phyloP scores from a whole-genome alignment of 2,113 vertebrate species.

The Mungos mungo region DNA sequence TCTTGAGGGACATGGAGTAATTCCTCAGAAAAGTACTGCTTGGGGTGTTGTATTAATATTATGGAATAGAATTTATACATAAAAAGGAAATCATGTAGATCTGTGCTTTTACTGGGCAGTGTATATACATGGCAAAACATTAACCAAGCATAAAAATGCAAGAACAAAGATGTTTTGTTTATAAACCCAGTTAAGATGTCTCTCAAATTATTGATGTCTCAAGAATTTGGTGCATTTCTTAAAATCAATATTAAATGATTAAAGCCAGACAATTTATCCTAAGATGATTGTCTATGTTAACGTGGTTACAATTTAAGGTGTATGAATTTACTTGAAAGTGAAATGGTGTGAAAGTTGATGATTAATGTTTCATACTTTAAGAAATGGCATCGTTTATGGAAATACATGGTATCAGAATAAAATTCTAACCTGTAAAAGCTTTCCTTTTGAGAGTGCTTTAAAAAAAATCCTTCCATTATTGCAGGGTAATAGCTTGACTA shows the following conservation, averaged over 20 bases:
- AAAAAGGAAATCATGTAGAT: not conserved
- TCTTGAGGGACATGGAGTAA: constrained; percentile 6
- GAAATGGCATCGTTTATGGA: constrained; percentile 40
- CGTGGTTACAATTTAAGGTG: constrained; percentile 7
- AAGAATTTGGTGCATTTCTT: constrained; percentile 6
- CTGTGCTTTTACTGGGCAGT: not conserved
- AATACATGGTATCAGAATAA: constrained; percentile 38
- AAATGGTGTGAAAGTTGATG: not conserved
- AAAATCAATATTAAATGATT: constrained; percentile 37
- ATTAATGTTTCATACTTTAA: constrained; percentile 22
- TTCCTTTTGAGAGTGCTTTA: constrained; percentile 46
- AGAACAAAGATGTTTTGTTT: not conserved
- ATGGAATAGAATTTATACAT: not conserved
- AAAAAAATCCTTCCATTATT: constrained; percentile 38
- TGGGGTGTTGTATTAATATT: not conserved
- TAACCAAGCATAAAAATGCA: not conserved
- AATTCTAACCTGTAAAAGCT: constrained; percentile 44
- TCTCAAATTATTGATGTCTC: not conserved
- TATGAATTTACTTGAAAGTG: constrained; percentile 18
- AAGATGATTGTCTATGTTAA: not conserved
- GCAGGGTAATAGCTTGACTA: constrained; percentile 43
- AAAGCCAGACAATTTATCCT: not conserved
- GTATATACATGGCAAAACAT: not conserved
- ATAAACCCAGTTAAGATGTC: not conserved
- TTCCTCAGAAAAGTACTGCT: not conserved